A percentile compares a stretch with the other conserved stretches of the same genome.
These are phyloP conservation scores for Siphamia tubifer DNA, from an alignment of 2,113 vertebrate genomes.

Conservation along the genomic window DNA sequence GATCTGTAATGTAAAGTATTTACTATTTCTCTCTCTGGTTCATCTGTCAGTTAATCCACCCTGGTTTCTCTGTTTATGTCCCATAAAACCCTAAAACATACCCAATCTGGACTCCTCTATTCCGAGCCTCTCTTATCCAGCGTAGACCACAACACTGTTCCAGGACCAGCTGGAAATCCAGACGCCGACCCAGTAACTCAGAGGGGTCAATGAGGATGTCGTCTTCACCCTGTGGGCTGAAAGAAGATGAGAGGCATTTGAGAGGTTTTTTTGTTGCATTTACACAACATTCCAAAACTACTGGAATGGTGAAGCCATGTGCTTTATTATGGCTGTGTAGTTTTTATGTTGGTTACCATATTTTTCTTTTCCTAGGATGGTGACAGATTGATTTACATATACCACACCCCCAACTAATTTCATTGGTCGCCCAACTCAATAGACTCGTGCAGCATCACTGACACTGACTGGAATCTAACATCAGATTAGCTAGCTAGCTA, in stretches of 20 bases:
- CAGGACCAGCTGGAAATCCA: constrained; percentile 86
- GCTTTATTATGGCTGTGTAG: neutral
- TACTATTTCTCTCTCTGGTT: no score
- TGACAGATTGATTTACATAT: no score
- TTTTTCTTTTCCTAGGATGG: no score
- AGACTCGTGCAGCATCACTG: no score
- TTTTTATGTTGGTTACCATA: neutral
- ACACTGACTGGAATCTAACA: no score
- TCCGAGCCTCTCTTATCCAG: constrained; percentile 83
- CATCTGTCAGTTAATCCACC: no score
- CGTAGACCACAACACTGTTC: constrained; percentile 83
- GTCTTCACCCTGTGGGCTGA: constrained; percentile 81
- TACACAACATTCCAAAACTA: no score
- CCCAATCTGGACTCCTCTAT: constrained; percentile 86
- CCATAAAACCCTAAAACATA: constrained; percentile 25
- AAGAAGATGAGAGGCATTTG: neutral
- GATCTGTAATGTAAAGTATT: no score
- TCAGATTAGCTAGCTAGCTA: no score
- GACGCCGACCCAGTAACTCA: constrained; percentile 83
- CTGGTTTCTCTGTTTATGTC: neutral
- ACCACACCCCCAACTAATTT: no score
- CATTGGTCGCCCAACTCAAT: no score
- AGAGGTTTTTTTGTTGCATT: no score
- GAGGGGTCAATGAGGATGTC: constrained; percentile 85
- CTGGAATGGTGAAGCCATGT: neutral